Evolutionary conservation across 2,797 vertebrate species (phyloP), one percentile per base, ranked within the genome.

Genomic region (Dryobates pubescens): DNA sequence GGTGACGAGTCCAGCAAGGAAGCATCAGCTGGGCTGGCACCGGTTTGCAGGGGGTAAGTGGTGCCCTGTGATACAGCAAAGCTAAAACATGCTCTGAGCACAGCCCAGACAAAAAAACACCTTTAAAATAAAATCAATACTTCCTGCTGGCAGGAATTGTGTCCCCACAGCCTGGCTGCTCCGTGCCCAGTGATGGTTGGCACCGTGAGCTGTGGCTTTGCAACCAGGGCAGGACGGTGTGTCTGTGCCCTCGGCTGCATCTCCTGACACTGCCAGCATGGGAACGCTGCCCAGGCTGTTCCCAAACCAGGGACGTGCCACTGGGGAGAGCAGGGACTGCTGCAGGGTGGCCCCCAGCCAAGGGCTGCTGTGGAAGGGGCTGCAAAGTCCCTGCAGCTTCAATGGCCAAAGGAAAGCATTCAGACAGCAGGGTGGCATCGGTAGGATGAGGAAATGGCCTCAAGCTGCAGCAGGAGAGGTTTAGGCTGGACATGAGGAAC

Each of bases 341-440:
- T 71, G 76, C 75, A 24, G 86, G 67, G 34, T 61, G 87, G 34
- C 13, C 75, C 19, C 36, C 6, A 3, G 58, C 61, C 75, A 76
- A 74, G n/a, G 15, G 78, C 20, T 36, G 68, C 68, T 62, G 51
- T 4, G 23, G 64, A 41, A 58, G 22, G 29, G 20, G 36, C 53
- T 43, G 2, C 27, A 4, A 4, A 4, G 2, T 15, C 9, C 6
- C 9, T 11, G 17, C 36, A 5, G 10, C 62, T 32, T 26, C 7
- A 32, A 29, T 8, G 4, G n/a, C 17, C 5, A 51, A 58, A 18
- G 30, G 23, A 71, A 29, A 87, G 34, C 3, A 0, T 47, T 29
- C 1, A n/a, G 62, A 15, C 12, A 59, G 53, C 51, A 7, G 1
- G 0, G 19, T 30, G 27, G 38, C 23, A 17, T 0, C 1, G 8